phyloP scores from a whole-genome alignment of 2,888 invertebrate species.

The Chrysotoxum bicinctum region DNA sequence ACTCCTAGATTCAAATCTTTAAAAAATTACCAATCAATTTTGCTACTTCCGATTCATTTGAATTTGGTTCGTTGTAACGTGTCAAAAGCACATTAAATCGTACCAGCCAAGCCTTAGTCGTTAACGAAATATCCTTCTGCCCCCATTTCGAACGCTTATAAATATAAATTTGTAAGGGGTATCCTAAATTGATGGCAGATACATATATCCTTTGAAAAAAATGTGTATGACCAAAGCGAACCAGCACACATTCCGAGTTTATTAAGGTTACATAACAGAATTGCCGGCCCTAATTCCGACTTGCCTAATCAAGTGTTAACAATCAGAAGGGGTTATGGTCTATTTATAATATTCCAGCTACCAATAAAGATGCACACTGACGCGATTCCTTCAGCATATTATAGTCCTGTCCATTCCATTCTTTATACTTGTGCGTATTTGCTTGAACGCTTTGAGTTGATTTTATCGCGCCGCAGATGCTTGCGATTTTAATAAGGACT shows the following conservation, averaged over 20 bases:
- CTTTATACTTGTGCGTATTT: conserved; percentile 26
- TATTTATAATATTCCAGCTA: conserved; percentile 52
- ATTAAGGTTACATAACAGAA: neutral
- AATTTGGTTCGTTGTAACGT: conserved; percentile 17
- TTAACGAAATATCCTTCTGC: conserved; percentile 41
- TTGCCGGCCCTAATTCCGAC: conserved; percentile 20
- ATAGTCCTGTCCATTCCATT: neutral
- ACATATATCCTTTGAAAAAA: neutral
- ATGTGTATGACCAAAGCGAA: neutral
- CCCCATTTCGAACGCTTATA: conserved; percentile 28
- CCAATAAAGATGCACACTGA: conserved; percentile 45
- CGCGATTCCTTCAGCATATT: neutral
- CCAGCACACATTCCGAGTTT: neutral
- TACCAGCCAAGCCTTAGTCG: conserved; percentile 56
- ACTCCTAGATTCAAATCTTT: neutral
- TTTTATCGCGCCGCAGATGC: conserved; percentile 13
- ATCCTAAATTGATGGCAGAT: neutral
- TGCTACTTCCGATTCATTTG: neutral
- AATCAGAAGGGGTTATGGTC: conserved; percentile 65
- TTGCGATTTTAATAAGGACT: conserved; percentile 32
- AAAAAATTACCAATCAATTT: neutral
- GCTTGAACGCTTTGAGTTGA: conserved; percentile 19
- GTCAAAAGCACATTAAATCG: conserved; percentile 67
- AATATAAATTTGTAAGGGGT: conserved; percentile 1
- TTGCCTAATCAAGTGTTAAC: conserved; percentile 70